These are phyloP conservation scores for Cryptophagus acutangulus DNA, from an alignment of 2,888 invertebrate species.

Conservation along the genomic window DNA sequence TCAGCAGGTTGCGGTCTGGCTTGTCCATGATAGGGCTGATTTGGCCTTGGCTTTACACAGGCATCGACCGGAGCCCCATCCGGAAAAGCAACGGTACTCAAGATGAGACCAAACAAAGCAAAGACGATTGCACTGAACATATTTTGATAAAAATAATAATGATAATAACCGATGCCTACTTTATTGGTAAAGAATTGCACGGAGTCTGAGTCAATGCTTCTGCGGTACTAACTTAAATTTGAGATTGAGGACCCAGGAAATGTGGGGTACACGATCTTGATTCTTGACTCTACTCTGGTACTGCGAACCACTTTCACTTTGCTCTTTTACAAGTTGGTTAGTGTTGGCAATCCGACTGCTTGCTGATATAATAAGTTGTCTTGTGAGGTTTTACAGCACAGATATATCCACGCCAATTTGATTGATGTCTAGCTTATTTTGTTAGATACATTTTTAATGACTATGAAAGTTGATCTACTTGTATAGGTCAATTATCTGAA, in stretches of 20 bases:
- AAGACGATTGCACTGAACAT: background rate
- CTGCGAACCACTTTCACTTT: conserved; percentile 3
- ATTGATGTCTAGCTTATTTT: too few species aligned
- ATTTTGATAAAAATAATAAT: too few species aligned
- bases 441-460: background rate
- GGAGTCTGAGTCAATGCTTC: too few species aligned
- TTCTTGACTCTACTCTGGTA: background rate
- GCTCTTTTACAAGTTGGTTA: too few species aligned
- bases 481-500: background rate
- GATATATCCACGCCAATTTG: too few species aligned
- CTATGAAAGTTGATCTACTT: background rate
- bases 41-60: conserved; percentile 69
- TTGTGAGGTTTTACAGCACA: too few species aligned
- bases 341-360: too few species aligned
- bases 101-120: background rate
- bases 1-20: conserved; percentile 61
- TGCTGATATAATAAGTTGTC: too few species aligned
- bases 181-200: too few species aligned
- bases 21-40: conserved; percentile 74
- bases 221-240: background rate
- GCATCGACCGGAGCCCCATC: conserved; percentile 78
- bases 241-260: conserved; percentile 2
- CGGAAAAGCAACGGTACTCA: conserved; percentile 55
- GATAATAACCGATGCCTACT: too few species aligned
- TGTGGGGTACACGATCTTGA: conserved; percentile 4